Evolutionary conservation across 2,113 vertebrate genomes (phyloP).

Genomic region (Epinephelus cyanopodus): DNA sequence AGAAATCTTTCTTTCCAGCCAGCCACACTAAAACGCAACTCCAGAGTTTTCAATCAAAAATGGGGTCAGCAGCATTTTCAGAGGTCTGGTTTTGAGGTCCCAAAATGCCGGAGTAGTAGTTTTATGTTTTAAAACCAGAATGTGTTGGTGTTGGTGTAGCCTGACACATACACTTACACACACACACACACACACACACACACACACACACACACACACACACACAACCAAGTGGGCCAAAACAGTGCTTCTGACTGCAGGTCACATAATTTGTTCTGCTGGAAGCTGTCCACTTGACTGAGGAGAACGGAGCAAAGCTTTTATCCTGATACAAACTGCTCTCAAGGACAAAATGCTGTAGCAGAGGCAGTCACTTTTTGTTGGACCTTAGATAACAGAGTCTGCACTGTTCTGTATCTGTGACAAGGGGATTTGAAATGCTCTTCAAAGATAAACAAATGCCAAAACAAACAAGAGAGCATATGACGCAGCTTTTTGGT

Average conservation of each 20-base stretch:
- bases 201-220: neutral
- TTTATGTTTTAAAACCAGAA: too few species aligned
- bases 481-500: neutral
- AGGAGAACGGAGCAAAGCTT: constrained; percentile 19
- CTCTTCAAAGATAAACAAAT: neutral
- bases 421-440: neutral
- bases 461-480: neutral
- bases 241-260: constrained; percentile 22
- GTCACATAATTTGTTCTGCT: constrained; percentile 24
- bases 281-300: constrained; percentile 25
- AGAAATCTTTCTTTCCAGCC: too few species aligned
- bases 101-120: too few species aligned
- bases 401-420: neutral
- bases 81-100: too few species aligned
- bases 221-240: neutral
- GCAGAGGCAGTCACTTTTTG: neutral
- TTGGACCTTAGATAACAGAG: neutral
- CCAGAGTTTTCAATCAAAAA: too few species aligned
- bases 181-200: neutral
- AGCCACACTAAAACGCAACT: too few species aligned
- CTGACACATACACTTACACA: neutral
- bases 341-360: constrained; percentile 25
- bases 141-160: too few species aligned
- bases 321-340: constrained; percentile 35
- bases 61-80: too few species aligned